Evolutionary conservation across 2,113 vertebrate genomes (phyloP), one percentile per base, ranked within the genome.

Genomic region (Notarius lentiginosus): DNA sequence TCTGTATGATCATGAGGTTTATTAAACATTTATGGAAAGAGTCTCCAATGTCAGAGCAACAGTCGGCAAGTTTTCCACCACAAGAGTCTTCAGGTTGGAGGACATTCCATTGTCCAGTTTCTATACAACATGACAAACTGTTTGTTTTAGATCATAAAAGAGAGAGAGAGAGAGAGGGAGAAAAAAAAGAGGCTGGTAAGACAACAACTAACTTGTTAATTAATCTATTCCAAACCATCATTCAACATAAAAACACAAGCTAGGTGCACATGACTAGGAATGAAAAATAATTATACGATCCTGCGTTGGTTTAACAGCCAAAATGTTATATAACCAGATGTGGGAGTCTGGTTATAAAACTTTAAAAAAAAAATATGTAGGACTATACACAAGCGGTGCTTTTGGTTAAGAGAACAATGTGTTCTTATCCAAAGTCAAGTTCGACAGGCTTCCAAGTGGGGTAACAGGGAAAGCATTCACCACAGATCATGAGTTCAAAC

Each of bases 281-380:
- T 41, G 2, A 51, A 51, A 22, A 76, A 76, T 24, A 77, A 77
- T 55, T 27, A 77, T 77, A 77, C 75, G 41, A 15, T 24, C 75
- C 24, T 75, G 18, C 11, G 41, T 20, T 75, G 41, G 41, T 75
- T 75, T 5, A 47, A 75, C 41, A 77, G 75, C 5, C 51, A 55
- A 77, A 15, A 22, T 51, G 73, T 76, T 76, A 76, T 51, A 76
- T 76, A 76, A 76, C 49, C 49, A 77, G 75, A 55, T 55, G 75
- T 77, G 24, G 75, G 75, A 77, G 51, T 79, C 53, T 51, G 51
- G 12, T 79, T 56, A 51, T 76, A 30, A 53, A 77, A 30, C 2
- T 8, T 22, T 15, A 53, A 77, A 75, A 24, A 5, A 49, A 5
- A 14, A 51, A 15, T n/a, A 17, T n/a, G 49, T 77, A 53, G 4